A percentile compares a stretch with the other conserved stretches of the same genome.
phyloP scores from a whole-genome alignment of 2,113 vertebrate species.

The Malurus melanocephalus region DNA sequence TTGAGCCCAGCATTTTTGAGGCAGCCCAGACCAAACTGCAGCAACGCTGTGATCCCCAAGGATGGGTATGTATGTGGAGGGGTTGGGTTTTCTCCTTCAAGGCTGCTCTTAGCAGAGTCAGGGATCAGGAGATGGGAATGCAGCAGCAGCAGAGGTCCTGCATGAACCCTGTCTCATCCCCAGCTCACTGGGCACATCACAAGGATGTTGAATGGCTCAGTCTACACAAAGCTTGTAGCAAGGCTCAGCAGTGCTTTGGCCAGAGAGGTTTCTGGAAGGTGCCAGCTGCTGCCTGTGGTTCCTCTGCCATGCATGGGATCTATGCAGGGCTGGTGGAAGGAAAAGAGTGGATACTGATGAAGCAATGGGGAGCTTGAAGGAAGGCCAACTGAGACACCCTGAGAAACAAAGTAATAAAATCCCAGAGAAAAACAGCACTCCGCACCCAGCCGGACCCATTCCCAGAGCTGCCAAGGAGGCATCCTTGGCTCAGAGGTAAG shows the following conservation, averaged over 20 bases:
- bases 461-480: constrained; percentile 6
- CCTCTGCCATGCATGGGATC: background rate
- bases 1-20: background rate
- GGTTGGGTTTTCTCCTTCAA: background rate
- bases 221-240: background rate
- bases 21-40: background rate
- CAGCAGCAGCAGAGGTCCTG: background rate
- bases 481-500: constrained; percentile 25
- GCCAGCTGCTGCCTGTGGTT: background rate
- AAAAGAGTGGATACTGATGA: background rate
- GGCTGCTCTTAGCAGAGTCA: background rate
- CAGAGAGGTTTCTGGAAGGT: background rate
- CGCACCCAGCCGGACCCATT: background rate
- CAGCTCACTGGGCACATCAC: accelerated
- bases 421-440: background rate
- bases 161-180: background rate
- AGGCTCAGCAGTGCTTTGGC: background rate
- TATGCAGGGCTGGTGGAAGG: background rate
- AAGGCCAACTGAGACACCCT: background rate
- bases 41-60: background rate
- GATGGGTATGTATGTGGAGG: background rate
- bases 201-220: background rate
- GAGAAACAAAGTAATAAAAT: constrained; percentile 7
- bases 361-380: background rate
- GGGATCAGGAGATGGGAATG: background rate